Conservation (phyloP, 2,888 invertebrate genomes). For the Entomobrya multifasciata region DNA sequence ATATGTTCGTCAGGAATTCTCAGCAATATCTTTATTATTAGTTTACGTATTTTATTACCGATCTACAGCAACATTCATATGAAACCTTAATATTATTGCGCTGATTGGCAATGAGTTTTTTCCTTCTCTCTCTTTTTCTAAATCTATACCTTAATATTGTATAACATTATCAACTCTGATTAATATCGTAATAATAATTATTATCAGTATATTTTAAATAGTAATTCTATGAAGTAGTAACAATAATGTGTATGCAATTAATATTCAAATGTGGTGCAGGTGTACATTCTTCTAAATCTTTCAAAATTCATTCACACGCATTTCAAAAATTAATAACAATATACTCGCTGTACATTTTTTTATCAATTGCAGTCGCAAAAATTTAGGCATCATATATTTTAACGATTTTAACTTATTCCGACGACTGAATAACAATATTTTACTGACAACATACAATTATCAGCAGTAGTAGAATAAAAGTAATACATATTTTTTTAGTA, state of each 20-base stretch:
- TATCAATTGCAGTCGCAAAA: constrained; percentile 50
- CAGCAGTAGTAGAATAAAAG: constrained; percentile 27
- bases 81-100: constrained; percentile 73
- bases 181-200: constrained; percentile 21
- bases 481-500: constrained; percentile 10
- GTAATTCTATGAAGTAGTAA: constrained; percentile 12
- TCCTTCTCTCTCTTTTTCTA: background rate
- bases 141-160: constrained; percentile 20
- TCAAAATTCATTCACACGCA: constrained; percentile 14
- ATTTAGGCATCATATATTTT: background rate
- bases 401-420: background rate
- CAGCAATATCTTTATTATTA: constrained; percentile 51
- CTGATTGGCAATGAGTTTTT: constrained; percentile 70
- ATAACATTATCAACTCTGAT: constrained; percentile 17
- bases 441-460: background rate
- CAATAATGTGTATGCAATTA: constrained; percentile 6
- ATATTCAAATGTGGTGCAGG: constrained; percentile 11
- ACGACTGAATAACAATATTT: background rate
- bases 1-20: constrained; percentile 64
- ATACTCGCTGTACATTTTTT: background rate
- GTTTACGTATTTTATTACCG: constrained; percentile 68
- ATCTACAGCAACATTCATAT: constrained; percentile 75
- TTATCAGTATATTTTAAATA: constrained; percentile 10
- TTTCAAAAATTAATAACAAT: background rate
- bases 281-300: background rate